Evolutionary conservation across 2,113 vertebrate species (phyloP).

Genomic region (Microcebus murinus): DNA sequence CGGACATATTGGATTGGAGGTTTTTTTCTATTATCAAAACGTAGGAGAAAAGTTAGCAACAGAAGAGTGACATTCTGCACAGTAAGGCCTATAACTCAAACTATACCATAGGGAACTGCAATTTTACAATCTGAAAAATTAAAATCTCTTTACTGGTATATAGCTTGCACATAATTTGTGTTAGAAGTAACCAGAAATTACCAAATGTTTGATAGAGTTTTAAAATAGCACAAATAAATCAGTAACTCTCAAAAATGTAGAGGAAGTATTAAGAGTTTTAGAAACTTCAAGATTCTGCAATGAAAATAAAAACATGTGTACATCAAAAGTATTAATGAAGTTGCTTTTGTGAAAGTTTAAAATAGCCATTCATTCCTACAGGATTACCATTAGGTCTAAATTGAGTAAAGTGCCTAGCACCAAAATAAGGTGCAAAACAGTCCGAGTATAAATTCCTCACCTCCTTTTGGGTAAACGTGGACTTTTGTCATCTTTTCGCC

Average conservation of each 20-base stretch:
- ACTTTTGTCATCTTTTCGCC: conserved; percentile 98
- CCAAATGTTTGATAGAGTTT: not conserved
- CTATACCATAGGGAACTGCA: not conserved
- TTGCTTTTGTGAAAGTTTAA: not conserved
- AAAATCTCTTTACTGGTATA: not conserved
- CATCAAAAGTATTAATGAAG: not conserved
- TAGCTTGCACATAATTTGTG: not conserved
- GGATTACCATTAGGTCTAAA: not conserved
- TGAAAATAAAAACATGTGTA: not conserved
- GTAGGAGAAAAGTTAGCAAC: conserved; percentile 2
- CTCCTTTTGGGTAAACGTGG: conserved; percentile 96
- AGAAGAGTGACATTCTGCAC: not conserved
- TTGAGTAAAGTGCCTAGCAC: not conserved
- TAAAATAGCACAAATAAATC: not conserved
- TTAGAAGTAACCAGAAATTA: not conserved
- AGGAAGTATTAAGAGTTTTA: not conserved
- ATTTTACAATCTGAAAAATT: not conserved
- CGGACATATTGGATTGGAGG: conserved; percentile 98
- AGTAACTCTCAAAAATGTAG: not conserved
- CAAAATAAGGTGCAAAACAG: not conserved
- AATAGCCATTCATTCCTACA: not conserved
- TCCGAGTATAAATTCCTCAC: conserved; percentile 79
- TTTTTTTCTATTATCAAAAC: conserved; percentile 91
- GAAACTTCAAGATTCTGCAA: not conserved
- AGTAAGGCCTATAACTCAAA: not conserved